These are phyloP conservation scores for Atractosteus spatula DNA, from an alignment of 2,113 vertebrate species.

Conservation along the genomic window DNA sequence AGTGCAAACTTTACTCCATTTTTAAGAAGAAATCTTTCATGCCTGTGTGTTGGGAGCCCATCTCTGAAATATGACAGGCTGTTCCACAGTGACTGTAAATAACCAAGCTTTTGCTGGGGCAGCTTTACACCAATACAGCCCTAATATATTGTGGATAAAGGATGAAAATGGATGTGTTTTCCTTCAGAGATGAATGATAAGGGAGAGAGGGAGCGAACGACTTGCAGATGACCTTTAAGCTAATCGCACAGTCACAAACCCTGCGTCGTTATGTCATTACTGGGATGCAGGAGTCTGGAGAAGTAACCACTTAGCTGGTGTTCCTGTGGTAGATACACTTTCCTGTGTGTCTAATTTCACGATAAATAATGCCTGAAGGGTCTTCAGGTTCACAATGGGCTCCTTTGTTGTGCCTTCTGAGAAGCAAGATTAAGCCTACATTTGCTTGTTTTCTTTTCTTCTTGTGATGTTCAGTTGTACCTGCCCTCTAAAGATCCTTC, in stretches of 20 bases:
- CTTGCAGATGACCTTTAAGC: neutral
- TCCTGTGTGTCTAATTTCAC: neutral
- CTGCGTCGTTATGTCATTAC: neutral
- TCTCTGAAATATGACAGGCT: too few species aligned
- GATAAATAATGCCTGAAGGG: neutral
- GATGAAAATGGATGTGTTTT: neutral
- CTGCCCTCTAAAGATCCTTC: too few species aligned
- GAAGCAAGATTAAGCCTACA: too few species aligned
- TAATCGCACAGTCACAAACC: neutral
- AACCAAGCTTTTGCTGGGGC: neutral
- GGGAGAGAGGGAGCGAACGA: neutral
- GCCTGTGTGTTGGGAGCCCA: too few species aligned
- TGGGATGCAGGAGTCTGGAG: conserved; percentile 3
- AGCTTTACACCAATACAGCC: neutral
- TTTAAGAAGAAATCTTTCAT: too few species aligned
- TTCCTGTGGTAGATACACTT: neutral
- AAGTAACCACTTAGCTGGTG: neutral
- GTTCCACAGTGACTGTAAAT: too few species aligned
- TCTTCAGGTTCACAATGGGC: too few species aligned
- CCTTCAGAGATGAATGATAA: neutral
- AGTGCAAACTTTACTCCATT: too few species aligned
- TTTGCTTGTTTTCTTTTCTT: too few species aligned
- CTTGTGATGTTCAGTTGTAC: too few species aligned
- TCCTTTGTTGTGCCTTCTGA: too few species aligned
- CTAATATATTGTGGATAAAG: neutral